Evolutionary conservation across 2,888 invertebrate species (phyloP).

Genomic region (Parnassius orleans): DNA sequence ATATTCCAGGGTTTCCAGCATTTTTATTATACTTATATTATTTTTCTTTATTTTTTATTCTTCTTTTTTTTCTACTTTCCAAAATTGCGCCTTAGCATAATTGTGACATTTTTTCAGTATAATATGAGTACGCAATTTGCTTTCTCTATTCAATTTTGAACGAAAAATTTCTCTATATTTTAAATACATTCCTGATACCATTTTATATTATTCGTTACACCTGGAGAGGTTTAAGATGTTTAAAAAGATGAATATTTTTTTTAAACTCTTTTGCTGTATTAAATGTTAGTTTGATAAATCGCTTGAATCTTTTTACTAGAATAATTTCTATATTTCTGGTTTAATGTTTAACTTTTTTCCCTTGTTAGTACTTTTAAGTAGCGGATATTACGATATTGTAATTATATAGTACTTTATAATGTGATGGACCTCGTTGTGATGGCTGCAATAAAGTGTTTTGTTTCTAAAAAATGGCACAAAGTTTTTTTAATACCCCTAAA

Average conservation of each 20-base stretch:
- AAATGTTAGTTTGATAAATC: neutral
- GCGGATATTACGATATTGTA: slow-evolving; percentile 29
- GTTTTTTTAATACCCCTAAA: slow-evolving; percentile 29
- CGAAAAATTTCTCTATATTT: slow-evolving; percentile 5
- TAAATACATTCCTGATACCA: slow-evolving; percentile 12
- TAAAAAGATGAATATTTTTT: too few species aligned
- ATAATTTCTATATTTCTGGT: neutral
- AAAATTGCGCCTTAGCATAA: neutral
- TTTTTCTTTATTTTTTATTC: neutral
- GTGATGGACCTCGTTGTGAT: slow-evolving; percentile 46
- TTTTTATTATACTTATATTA: slow-evolving; percentile 4
- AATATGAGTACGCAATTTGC: too few species aligned
- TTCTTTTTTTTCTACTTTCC: neutral
- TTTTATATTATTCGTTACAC: too few species aligned
- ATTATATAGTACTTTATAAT: slow-evolving; percentile 31
- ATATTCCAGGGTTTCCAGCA: neutral
- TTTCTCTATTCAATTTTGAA: slow-evolving; percentile 2
- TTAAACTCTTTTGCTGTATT: neutral
- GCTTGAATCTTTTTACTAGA: neutral
- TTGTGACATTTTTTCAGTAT: neutral
- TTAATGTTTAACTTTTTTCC: slow-evolving; percentile 7
- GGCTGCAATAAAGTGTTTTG: slow-evolving; percentile 60
- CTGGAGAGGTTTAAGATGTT: too few species aligned
- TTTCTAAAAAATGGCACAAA: slow-evolving; percentile 69
- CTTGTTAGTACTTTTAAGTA: slow-evolving; percentile 22